Base-by-base conservation (phyloP, 2,888 invertebrate species). In the Torymus auratus region DNA sequence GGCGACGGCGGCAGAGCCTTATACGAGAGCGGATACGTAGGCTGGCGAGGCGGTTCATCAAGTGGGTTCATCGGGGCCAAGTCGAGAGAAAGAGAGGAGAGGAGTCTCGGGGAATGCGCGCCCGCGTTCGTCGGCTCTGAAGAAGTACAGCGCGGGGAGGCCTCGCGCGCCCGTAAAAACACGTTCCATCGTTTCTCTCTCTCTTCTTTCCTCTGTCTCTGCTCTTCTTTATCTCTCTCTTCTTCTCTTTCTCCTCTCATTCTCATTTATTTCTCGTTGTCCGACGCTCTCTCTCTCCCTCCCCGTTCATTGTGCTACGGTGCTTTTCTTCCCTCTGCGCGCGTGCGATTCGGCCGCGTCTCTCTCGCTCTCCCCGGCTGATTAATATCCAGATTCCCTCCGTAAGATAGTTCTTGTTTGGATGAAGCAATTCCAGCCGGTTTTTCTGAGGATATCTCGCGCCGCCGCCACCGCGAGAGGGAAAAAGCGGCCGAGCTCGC, bases 51-150 rank as follows among this genome's bases (percentile, higher is more conserved):
- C 85, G 88, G 88, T 90, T 88, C 88, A 89, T 90, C 89, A 88
- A 88, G 88, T 84, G 87, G 85, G 89, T 89, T 90, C 88, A 88
- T 90, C 88, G 88, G 86, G 89, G 88, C 88, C 88, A 88, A 86
- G 85, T 77, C 79, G 68, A 71, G 80, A 78, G 73, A 80, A 62
- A 76, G 83, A 83, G 82, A 78, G 62, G 82, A 28, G 50, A n/a
- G 73, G 55, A 77, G 78, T 75, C 83, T 81, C 73, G 81, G 78
- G 79, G 83, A 85, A 86, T 85, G 84, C 82, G 80, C 78, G 23
- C 56, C 58, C 56, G 53, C 50, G 68, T 68, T 62, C 68, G 77
- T 68, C 83, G 81, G 85, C 85, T 86, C 85, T 83, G 84, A 87
- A 87, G 86, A 85, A 86, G 84, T 83, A 84, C 80, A 73, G 83